These are phyloP conservation scores for Pollenia angustigena DNA, from an alignment of 2,888 invertebrate genomes.

Conservation along the genomic window DNA sequence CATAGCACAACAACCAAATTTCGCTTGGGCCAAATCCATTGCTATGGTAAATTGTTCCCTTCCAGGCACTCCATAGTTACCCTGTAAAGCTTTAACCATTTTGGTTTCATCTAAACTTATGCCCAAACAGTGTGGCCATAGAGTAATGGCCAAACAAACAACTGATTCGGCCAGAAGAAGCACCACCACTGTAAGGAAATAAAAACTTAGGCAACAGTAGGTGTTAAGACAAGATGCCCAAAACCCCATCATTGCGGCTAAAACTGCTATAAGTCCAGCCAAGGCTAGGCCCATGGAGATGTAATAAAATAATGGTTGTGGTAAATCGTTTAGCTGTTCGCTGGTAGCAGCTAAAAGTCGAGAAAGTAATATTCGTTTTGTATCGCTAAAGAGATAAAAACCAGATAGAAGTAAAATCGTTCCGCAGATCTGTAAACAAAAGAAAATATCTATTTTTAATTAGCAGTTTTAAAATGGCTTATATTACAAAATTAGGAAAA, in stretches of 20 bases:
- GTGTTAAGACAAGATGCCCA: slow-evolving; percentile 92
- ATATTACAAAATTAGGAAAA: too few relatives aligned
- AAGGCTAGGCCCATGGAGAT: slow-evolving; percentile 89
- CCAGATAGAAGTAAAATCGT: slow-evolving; percentile 89
- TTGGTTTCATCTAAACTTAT: slow-evolving; percentile 88
- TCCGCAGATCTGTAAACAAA: slow-evolving; percentile 88
- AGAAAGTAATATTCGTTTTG: slow-evolving; percentile 89
- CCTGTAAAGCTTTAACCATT: slow-evolving; percentile 89
- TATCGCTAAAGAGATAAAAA: slow-evolving; percentile 89
- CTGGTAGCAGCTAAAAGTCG: slow-evolving; percentile 87
- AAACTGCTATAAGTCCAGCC: slow-evolving; percentile 88
- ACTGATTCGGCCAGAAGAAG: slow-evolving; percentile 89
- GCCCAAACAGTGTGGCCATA: slow-evolving; percentile 92
- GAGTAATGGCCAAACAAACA: slow-evolving; percentile 88
- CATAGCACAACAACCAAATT: slow-evolving; percentile 91
- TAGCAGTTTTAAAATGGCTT: too few relatives aligned
- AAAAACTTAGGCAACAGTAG: slow-evolving; percentile 89
- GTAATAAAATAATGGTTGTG: slow-evolving; percentile 91
- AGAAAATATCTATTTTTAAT: slow-evolving; percentile 14
- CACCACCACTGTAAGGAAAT: slow-evolving; percentile 88
- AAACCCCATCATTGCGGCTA: slow-evolving; percentile 90
- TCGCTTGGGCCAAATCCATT: slow-evolving; percentile 90
- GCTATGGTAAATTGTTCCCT: slow-evolving; percentile 90
- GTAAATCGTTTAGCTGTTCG: slow-evolving; percentile 85
- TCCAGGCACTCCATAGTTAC: slow-evolving; percentile 91